phyloP scores from a whole-genome alignment of 2,113 vertebrate species.

The Scortum barcoo region DNA sequence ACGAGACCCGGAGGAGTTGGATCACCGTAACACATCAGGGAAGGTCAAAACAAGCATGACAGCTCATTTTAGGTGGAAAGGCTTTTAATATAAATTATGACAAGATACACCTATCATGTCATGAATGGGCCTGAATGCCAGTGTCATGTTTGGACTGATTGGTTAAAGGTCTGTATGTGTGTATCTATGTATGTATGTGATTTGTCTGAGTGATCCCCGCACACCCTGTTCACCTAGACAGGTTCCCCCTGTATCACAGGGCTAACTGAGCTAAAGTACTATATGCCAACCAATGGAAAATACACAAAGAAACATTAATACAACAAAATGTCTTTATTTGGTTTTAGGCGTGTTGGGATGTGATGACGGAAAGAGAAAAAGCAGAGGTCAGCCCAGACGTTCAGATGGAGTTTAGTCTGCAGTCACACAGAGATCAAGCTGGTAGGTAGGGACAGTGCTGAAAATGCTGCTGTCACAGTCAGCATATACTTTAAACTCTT shows the following conservation, averaged over 20 bases:
- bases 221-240: neutral
- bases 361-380: constrained; percentile 55
- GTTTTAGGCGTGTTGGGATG: constrained; percentile 75
- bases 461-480: neutral
- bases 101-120: neutral
- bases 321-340: constrained; percentile 81
- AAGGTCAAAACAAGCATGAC: neutral
- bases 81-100: neutral
- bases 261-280: neutral
- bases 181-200: neutral
- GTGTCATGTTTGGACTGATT: neutral
- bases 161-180: no score
- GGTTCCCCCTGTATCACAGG: neutral
- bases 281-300: neutral
- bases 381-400: constrained; percentile 31
- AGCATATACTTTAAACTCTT: neutral
- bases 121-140: neutral
- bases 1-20: no score
- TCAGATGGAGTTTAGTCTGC: constrained; percentile 1
- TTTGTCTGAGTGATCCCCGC: neutral
- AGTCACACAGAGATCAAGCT: constrained; percentile 61
- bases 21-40: no score
- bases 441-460: neutral
- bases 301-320: neutral
- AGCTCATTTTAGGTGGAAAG: neutral